Base-by-base conservation (phyloP, 2,888 invertebrate species). In the Pimpla rufipes region DNA sequence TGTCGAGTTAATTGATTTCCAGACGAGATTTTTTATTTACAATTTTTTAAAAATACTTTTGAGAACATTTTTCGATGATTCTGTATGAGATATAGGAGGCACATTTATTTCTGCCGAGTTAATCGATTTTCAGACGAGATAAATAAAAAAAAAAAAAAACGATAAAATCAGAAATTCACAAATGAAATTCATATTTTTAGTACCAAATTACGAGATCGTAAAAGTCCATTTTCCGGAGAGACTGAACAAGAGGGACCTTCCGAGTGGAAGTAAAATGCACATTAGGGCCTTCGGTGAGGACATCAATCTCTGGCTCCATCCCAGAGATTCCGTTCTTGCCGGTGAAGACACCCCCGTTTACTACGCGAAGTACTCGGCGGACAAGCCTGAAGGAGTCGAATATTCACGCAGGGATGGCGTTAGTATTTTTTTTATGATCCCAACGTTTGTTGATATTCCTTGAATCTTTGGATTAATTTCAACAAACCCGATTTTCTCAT, bases 341-440 rank as follows among this genome's bases (percentile, higher is more conserved):
- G 78, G 79, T 3, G 45, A 68, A 2, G 74, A 85, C 16, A 86
- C 85, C 4, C 86, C 86, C 7, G 76, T 86, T 10, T 83, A 79
- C 37, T 52, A 21, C 5, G 57, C 77, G 0, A 67, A 64, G 16
- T 55, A 13, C n/a, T 45, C 45, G 45, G 4, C 10, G 1, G 45
- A 45, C 11, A 45, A 45, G 8, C 45, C 45, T 2, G 4, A 45
- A 7, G n/a, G n/a, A 5, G 45, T 13, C 10, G n/a, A 10, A 45
- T n/a, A 45, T 2, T n/a, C n/a, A n/a, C 45, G n/a, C 8, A 45
- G n/a, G 45, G 45, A 45, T 45, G 45, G 45, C 45, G 45, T 45
- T 45, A 29, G 29, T 29, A 29, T 45, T 45, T 45, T 45, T 45
- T 45, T 2, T 45, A 45, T n/a, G n/a, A n/a, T n/a, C n/a, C n/a